Conservation (phyloP, 2,113 vertebrate genomes). For the Xiphophorus maculatus region DNA sequence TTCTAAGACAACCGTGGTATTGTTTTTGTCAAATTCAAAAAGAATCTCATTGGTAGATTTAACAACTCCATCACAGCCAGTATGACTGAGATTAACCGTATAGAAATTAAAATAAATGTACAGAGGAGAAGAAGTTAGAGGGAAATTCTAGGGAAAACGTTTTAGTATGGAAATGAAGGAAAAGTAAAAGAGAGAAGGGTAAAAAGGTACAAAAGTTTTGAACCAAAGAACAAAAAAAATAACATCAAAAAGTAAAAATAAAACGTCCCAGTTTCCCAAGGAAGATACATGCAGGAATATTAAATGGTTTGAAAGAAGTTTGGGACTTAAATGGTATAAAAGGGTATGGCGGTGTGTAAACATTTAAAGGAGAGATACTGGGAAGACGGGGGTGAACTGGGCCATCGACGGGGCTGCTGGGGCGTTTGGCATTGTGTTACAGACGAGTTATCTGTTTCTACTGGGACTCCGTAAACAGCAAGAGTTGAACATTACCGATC, state of each 20-base stretch:
- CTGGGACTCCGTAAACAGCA: constrained; percentile 30
- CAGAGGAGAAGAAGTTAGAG: constrained; percentile 76
- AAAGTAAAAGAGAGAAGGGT: constrained; percentile 62
- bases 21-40: neutral
- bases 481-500: constrained; percentile 86
- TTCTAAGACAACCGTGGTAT: neutral
- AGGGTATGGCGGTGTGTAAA: constrained; percentile 39
- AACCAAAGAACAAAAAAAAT: constrained; percentile 46
- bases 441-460: constrained; percentile 42
- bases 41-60: neutral
- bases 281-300: constrained; percentile 73
- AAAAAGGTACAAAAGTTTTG: constrained; percentile 37
- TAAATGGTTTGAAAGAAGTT: constrained; percentile 61
- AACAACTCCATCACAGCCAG: constrained; percentile 80
- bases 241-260: constrained; percentile 64
- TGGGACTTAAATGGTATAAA: constrained; percentile 43
- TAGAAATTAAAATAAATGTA: constrained; percentile 80
- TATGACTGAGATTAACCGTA: constrained; percentile 82
- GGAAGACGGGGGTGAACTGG: constrained; percentile 71
- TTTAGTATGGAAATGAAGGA: constrained; percentile 67
- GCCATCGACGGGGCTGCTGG: constrained; percentile 46
- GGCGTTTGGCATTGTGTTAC: constrained; percentile 41
- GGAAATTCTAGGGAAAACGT: constrained; percentile 13
- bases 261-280: constrained; percentile 51
- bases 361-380: constrained; percentile 58